A percentile compares a stretch with the other conserved stretches of the same genome.
Conservation (phyloP, 2,888 invertebrate genomes). For the Drosophila tanythrix region DNA sequence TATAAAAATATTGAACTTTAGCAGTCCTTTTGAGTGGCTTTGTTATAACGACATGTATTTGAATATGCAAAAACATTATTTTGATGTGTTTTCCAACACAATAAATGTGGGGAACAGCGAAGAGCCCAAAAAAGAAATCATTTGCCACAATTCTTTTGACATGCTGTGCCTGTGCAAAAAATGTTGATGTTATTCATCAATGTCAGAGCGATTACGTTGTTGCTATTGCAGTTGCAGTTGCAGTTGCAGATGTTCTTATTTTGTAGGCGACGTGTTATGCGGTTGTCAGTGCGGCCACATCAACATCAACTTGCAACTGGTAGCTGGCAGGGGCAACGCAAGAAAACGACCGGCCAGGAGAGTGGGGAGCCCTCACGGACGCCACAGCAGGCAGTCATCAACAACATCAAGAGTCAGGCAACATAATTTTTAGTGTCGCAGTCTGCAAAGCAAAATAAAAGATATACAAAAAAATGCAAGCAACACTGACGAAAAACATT, state of each 20-base stretch:
- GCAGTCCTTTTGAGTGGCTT: neutral
- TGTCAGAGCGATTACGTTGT: slow-evolving; percentile 53
- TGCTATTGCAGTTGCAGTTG: slow-evolving; percentile 17
- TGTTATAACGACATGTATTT: slow-evolving; percentile 11
- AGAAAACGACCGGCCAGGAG: neutral
- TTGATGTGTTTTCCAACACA: slow-evolving; percentile 14
- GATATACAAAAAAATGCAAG: slow-evolving; percentile 10
- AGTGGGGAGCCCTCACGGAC: slow-evolving; percentile 15
- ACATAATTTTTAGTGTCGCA: slow-evolving; percentile 51
- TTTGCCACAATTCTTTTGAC: slow-evolving; percentile 29
- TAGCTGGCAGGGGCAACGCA: slow-evolving; percentile 24
- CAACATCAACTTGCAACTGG: slow-evolving; percentile 40
- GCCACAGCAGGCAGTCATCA: slow-evolving; percentile 56
- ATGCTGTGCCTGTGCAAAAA: slow-evolving; percentile 45
- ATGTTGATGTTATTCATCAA: slow-evolving; percentile 71
- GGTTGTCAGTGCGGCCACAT: slow-evolving; percentile 49
- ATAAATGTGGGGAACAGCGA: slow-evolving; percentile 23
- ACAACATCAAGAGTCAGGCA: slow-evolving; percentile 46
- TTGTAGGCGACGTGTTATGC: slow-evolving; percentile 42
- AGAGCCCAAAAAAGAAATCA: slow-evolving; percentile 4
- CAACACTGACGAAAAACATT: slow-evolving; percentile 48
- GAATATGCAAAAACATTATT: slow-evolving; percentile 15
- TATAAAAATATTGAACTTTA: neutral
- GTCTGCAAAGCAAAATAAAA: slow-evolving; percentile 9
- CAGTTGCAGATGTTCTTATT: slow-evolving; percentile 17